These are phyloP conservation scores for Sus cebifrons DNA, from an alignment of 2,797 vertebrate genomes.

Conservation along the genomic window DNA sequence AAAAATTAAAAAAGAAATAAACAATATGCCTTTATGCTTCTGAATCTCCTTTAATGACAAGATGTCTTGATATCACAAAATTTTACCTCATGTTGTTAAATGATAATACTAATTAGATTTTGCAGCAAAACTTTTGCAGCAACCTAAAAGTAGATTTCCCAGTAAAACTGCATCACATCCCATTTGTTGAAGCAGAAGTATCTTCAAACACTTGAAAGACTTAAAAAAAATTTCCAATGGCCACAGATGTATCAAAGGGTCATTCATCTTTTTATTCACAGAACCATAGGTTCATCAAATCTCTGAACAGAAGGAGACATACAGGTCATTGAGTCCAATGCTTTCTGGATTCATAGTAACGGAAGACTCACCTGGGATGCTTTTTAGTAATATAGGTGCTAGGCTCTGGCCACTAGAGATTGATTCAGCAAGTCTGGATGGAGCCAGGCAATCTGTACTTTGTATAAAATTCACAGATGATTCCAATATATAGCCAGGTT, in stretches of 20 bases:
- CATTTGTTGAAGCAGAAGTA: constrained; percentile 1
- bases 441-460: background rate
- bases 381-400: constrained; percentile 13
- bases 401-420: background rate
- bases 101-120: constrained; percentile 28
- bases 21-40: background rate
- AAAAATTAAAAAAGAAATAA: background rate
- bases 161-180: background rate
- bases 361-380: background rate
- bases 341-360: background rate
- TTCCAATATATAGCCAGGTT: background rate
- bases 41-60: background rate
- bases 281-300: constrained; percentile 52
- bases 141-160: constrained; percentile 32
- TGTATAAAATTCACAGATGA: background rate
- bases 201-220: constrained; percentile 55
- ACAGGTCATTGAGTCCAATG: background rate
- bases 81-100: constrained; percentile 62
- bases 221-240: constrained; percentile 54
- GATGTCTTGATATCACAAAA: background rate
- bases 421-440: background rate
- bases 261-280: constrained; percentile 47
- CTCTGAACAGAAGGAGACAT: constrained; percentile 24
- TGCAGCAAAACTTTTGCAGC: background rate
- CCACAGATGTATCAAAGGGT: background rate